Base-by-base conservation (phyloP, 2,888 invertebrate species). In the Xylocampa areola region DNA sequence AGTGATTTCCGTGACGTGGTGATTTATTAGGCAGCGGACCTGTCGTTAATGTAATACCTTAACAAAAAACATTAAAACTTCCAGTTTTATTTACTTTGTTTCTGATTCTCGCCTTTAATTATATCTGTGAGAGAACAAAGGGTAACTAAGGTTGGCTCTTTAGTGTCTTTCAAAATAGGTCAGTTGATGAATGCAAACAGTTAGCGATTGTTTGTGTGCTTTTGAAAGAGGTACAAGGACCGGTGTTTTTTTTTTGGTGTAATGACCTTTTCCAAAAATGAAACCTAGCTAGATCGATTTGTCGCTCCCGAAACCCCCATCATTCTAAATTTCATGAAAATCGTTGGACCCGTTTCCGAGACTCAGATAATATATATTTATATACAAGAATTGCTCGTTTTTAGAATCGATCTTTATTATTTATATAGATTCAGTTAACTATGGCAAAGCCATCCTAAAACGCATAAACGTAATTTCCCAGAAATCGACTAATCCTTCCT, bases 1-100 rank as follows among this genome's bases (percentile, higher is more conserved):
- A 74, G 77, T 76, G 78, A 79, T 81, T 83, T 83, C 77, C 80
- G 73, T 77, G 79, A 82, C 80, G 76, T 75, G 70, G 76, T 78
- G 78, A 77, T 80, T 80, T 79, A 76, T 74, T 68, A 64, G 65
- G 57, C 61, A 66, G 52, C 65, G 52, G 48, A 61, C 69, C 54
- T 69, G 71, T 73, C 71, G 57, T 76, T 68, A 73, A 62, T 61
- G 66, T 54, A 47, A 61, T 70, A 53, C 62, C 40, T 71, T 54
- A 54, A 66, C 52, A 70, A 33, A 59, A 25, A 53, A 50, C 71
- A 70, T 70, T 71, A 73, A 71, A 45, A 61, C 49, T 66, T 39
- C 33, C 35, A 54, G 36, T 69, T 60, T 58, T 69, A 70, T 58
- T 66, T 73, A 69, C 53, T 65, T 60, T 58, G 57, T 58, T 48